These are phyloP conservation scores for Philereme transversata DNA, from an alignment of 2,888 invertebrate genomes.

Conservation along the genomic window DNA sequence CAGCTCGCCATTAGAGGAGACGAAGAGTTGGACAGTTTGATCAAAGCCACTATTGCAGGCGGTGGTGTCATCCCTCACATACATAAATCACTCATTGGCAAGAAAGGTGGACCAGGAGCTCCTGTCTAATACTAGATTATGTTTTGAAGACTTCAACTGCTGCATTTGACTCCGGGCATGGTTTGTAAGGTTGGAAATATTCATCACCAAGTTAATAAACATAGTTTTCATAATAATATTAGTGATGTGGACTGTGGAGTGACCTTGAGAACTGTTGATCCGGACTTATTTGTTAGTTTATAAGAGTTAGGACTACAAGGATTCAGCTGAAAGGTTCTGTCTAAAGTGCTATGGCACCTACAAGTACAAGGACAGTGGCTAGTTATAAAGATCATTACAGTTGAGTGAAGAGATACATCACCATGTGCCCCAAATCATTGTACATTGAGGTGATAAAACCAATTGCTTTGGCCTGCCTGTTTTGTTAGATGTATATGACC, in stretches of 20 bases:
- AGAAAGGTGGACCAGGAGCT: constrained; percentile 94
- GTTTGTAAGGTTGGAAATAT: constrained; percentile 61
- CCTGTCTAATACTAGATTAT: constrained; percentile 77
- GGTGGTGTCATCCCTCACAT: constrained; percentile 99
- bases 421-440: background rate
- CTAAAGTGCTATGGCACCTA: constrained; percentile 5
- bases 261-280: constrained; percentile 71
- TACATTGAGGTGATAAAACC: too few relatives aligned
- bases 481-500: too few relatives aligned
- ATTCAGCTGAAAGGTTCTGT: constrained; percentile 24
- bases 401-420: background rate
- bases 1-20: constrained; percentile 99
- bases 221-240: constrained; percentile 64
- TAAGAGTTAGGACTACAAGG: constrained; percentile 65
- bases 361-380: background rate
- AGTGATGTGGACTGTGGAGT: constrained; percentile 78
- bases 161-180: constrained; percentile 76
- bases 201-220: constrained; percentile 66
- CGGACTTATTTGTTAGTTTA: constrained; percentile 71
- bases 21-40: constrained; percentile 99
- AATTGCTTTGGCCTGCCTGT: too few relatives aligned
- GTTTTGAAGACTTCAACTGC: constrained; percentile 53
- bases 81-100: constrained; percentile 99
- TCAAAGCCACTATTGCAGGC: constrained; percentile 99
- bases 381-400: background rate